Percentiles rank a stretch among this genome's conserved stretches.
phyloP scores from a whole-genome alignment of 2,797 vertebrate genomes.

The Novumbra hubbsi region DNA sequence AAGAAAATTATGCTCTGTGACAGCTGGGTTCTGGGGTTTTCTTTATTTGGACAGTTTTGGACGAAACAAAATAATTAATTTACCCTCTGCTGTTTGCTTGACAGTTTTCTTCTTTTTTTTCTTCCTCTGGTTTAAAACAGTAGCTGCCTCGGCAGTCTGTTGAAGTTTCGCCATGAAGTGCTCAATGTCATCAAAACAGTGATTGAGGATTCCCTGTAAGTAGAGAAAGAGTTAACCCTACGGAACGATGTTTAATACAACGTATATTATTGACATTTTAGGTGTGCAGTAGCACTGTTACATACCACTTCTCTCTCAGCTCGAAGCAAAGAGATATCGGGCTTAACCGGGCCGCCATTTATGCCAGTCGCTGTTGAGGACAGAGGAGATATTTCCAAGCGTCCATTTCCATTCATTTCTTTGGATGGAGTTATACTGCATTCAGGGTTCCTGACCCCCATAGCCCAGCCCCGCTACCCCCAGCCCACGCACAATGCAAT shows the following conservation, averaged over 20 bases:
- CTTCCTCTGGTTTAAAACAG: conserved; percentile 76
- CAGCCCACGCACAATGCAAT: conserved; percentile 53
- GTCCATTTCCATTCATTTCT: conserved; percentile 45
- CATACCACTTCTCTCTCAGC: conserved; percentile 79
- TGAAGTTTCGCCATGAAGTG: conserved; percentile 82
- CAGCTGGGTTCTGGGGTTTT: no score
- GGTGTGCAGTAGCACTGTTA: not conserved
- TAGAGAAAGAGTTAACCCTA: conserved; percentile 3
- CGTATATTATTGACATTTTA: not conserved
- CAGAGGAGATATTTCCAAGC: conserved; percentile 34
- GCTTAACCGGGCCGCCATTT: conserved; percentile 39
- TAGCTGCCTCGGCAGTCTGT: conserved; percentile 81
- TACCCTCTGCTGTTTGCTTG: conserved; percentile 78
- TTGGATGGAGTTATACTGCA: not conserved
- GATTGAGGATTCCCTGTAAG: conserved; percentile 84
- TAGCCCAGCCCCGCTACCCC: conserved; percentile 8
- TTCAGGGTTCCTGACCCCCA: conserved; percentile 24
- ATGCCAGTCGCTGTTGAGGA: conserved; percentile 55
- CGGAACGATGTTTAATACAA: not conserved
- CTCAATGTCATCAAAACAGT: conserved; percentile 89
- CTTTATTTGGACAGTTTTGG: not conserved
- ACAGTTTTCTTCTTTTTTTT: conserved; percentile 81
- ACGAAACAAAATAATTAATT: not conserved
- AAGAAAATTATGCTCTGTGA: not conserved
- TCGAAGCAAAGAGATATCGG: conserved; percentile 65